phyloP scores from a whole-genome alignment of 1,140 invertebrate genomes.

The Papilio polyxenes region DNA sequence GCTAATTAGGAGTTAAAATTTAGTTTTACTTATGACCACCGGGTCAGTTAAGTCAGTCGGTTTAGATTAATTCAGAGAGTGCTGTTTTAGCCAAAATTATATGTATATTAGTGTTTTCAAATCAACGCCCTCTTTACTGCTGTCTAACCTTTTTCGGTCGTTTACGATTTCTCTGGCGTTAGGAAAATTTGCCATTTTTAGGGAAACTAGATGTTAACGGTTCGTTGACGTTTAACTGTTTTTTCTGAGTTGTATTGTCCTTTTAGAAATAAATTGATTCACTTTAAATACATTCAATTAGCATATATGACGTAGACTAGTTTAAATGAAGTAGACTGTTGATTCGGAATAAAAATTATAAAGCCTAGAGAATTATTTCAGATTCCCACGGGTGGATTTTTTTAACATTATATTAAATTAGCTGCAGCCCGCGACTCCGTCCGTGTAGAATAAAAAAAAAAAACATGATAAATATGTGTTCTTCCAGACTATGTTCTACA shows the following conservation, averaged over 20 bases:
- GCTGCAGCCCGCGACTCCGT: no score
- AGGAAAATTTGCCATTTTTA: conserved; percentile 30
- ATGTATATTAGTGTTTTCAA: conserved; percentile 10
- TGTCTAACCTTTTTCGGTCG: conserved; percentile 23
- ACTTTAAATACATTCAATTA: background rate
- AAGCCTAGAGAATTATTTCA: no score
- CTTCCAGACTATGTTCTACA: no score
- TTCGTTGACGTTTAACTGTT: background rate
- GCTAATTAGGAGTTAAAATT: no score
- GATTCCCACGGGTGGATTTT: no score
- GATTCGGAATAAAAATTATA: background rate
- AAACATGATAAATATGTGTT: no score
- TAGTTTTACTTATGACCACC: no score
- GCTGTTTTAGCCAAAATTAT: conserved; percentile 7
- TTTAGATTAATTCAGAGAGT: background rate
- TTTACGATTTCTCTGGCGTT: conserved; percentile 21
- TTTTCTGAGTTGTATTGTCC: background rate
- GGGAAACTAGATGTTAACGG: conserved; percentile 25
- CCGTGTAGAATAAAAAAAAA: no score
- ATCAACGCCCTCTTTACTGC: conserved; percentile 30
- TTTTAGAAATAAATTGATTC: background rate
- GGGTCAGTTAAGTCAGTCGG: background rate
- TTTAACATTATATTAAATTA: no score
- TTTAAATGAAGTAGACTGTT: background rate
- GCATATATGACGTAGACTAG: background rate